These are phyloP conservation scores for Pelochelys cantorii DNA, from an alignment of 2,797 vertebrate species.

Conservation along the genomic window DNA sequence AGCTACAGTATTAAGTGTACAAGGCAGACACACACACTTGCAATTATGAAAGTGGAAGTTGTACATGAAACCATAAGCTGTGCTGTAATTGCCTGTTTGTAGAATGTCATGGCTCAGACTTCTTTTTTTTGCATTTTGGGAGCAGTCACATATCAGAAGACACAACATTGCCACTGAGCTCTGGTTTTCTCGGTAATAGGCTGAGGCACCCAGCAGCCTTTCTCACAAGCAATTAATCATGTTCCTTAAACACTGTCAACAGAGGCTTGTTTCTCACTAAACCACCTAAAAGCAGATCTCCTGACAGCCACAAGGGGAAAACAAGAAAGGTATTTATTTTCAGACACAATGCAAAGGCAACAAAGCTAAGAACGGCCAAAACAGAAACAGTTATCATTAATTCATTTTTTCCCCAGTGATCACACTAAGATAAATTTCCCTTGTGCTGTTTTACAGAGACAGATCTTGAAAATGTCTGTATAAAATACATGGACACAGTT, in stretches of 20 bases:
- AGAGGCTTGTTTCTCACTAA: conserved; percentile 80
- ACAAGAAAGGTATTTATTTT: conserved; percentile 77
- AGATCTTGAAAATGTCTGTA: conserved; percentile 42
- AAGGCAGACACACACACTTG: background rate
- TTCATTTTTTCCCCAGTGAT: conserved; percentile 51
- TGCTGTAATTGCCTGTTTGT: conserved; percentile 27
- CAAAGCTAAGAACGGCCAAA: conserved; percentile 67
- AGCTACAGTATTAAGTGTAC: background rate
- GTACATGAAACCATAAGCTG: background rate
- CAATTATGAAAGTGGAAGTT: conserved; percentile 10
- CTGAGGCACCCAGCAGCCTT: conserved; percentile 33
- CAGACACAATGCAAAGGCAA: conserved; percentile 76
- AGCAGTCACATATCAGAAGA: background rate
- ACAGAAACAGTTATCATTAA: conserved; percentile 66
- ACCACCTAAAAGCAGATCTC: conserved; percentile 72
- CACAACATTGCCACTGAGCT: background rate
- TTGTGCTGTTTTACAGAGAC: conserved; percentile 17
- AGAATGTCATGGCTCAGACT: background rate
- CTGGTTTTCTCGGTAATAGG: conserved; percentile 23
- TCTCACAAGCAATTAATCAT: conserved; percentile 73
- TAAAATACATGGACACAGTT: background rate
- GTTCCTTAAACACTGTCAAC: conserved; percentile 62
- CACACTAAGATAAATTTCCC: conserved; percentile 65
- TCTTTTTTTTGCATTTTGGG: background rate
- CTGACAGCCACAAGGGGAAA: conserved; percentile 73